A percentile compares a stretch with the other conserved stretches of the same genome.
These are phyloP conservation scores for Anticlea derivata DNA, from an alignment of 2,888 invertebrate species.

Conservation along the genomic window DNA sequence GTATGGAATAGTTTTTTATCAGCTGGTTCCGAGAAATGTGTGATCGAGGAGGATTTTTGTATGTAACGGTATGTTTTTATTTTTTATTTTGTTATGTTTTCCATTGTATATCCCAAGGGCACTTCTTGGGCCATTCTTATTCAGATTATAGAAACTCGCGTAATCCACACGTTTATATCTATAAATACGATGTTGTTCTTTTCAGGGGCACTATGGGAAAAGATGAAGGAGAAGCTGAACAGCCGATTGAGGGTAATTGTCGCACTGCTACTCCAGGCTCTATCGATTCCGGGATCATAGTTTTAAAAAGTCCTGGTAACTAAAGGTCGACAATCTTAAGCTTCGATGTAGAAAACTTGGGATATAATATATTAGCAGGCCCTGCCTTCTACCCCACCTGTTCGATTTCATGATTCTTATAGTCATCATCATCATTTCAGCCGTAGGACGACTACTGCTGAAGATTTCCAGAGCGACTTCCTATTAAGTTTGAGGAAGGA, in stretches of 20 bases:
- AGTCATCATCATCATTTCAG: too few relatives aligned
- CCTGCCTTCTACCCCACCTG: too few relatives aligned
- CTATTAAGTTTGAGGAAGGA: too few relatives aligned
- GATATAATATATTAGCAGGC: background rate
- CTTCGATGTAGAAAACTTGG: background rate
- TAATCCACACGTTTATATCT: too few relatives aligned
- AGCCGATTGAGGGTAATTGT: constrained; percentile 15
- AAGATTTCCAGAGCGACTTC: too few relatives aligned
- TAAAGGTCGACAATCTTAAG: constrained; percentile 12
- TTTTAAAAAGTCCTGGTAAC: constrained; percentile 26
- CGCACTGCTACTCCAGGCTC: constrained; percentile 5
- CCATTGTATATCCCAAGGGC: background rate
- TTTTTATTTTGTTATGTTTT: constrained; percentile 18
- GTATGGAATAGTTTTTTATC: constrained; percentile 27
- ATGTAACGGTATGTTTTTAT: constrained; percentile 33
- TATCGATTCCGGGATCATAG: constrained; percentile 16
- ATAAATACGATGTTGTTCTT: background rate
- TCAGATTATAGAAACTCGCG: background rate
- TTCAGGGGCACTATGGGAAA: constrained; percentile 8
- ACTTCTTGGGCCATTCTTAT: background rate
- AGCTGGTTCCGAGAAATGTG: constrained; percentile 22
- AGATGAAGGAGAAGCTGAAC: background rate
- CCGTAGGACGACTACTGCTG: too few relatives aligned
- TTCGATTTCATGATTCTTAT: too few relatives aligned
- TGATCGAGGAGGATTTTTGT: constrained; percentile 16